Conservation (phyloP, 92 coral and sea anemone genomes). For the Epizoanthus scotinus region DNA sequence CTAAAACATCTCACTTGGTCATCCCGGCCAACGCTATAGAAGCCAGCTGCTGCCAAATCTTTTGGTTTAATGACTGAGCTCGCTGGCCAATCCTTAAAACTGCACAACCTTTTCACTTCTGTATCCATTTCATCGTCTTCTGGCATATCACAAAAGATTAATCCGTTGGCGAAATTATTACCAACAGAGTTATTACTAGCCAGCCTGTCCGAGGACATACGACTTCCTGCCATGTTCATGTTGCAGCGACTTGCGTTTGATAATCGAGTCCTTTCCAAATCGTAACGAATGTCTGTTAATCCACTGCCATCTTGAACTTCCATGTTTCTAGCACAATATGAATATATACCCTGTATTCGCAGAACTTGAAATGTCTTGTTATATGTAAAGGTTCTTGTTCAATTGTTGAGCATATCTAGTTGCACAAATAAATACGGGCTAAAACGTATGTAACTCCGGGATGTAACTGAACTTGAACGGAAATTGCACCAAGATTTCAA, state of each 20-base stretch:
- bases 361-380: neutral
- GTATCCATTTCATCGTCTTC: slow-evolving; percentile 80
- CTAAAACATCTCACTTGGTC: slow-evolving; percentile 85
- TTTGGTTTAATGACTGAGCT: slow-evolving; percentile 63
- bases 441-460: too few species aligned
- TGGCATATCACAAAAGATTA: slow-evolving; percentile 46
- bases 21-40: slow-evolving; percentile 67
- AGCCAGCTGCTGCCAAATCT: slow-evolving; percentile 84
- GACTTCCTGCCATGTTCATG: neutral
- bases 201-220: neutral
- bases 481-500: neutral
- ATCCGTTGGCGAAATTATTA: slow-evolving; percentile 19
- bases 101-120: slow-evolving; percentile 69
- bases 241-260: neutral
- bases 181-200: neutral
- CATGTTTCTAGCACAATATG: slow-evolving; percentile 10
- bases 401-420: too few species aligned
- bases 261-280: neutral
- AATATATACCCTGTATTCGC: neutral
- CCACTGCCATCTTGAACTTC: slow-evolving; percentile 10
- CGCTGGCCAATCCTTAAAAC: slow-evolving; percentile 74
- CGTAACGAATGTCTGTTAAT: neutral
- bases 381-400: neutral
- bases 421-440: too few species aligned
- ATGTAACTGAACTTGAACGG: neutral